Evolutionary conservation across 2,888 invertebrate genomes (phyloP).

Genomic region (Drosophila prostipennis): DNA sequence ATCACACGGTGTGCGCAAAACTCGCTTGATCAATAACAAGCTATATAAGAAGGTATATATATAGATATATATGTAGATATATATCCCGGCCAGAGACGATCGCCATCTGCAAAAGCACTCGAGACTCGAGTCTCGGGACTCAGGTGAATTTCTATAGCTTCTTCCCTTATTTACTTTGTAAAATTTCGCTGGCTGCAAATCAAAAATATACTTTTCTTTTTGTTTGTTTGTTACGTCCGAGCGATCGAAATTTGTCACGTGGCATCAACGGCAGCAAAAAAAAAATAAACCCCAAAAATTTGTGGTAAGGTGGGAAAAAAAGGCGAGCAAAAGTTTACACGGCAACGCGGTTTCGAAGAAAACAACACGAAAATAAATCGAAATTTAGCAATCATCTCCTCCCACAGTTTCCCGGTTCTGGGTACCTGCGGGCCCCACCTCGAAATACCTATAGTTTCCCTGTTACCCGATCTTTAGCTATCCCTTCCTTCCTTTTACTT

Average conservation of each 20-base stretch:
- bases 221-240: conserved; percentile 12
- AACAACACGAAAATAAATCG: conserved; percentile 52
- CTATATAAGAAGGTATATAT: conserved; percentile 13
- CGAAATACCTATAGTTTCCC: too few relatives aligned
- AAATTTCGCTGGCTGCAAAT: conserved; percentile 41
- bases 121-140: conserved; percentile 19
- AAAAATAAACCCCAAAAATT: neutral
- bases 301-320: neutral
- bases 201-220: conserved; percentile 13
- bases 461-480: neutral
- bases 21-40: conserved; percentile 28
- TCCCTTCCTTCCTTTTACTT: too few relatives aligned
- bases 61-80: too few relatives aligned
- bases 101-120: conserved; percentile 39
- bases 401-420: conserved; percentile 8
- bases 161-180: conserved; percentile 34
- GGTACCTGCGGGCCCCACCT: neutral
- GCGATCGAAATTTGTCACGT: conserved; percentile 47
- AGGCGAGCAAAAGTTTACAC: conserved; percentile 48
- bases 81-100: too few relatives aligned
- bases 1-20: conserved; percentile 31
- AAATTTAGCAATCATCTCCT: conserved; percentile 50
- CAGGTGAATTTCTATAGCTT: conserved; percentile 29
- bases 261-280: conserved; percentile 15
- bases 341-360: conserved; percentile 51